A percentile compares a stretch with the other conserved stretches of the same genome.
These are phyloP conservation scores for Cyprinodon brontotheroides DNA, from an alignment of 2,113 vertebrate genomes.

Conservation along the genomic window DNA sequence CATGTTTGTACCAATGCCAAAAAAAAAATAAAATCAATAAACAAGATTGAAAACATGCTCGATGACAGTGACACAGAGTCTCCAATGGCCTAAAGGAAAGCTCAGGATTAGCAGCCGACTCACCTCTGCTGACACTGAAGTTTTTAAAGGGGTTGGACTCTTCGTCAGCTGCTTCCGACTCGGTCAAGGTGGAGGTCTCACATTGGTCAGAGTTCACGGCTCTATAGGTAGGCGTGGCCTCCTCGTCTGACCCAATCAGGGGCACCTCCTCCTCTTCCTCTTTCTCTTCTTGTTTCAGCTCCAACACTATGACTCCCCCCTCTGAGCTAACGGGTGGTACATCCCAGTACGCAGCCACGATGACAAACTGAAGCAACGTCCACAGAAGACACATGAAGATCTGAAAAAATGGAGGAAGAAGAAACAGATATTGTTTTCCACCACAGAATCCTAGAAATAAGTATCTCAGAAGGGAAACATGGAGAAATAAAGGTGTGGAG, in stretches of 20 bases:
- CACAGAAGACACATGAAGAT: slow-evolving; percentile 87
- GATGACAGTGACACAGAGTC: slow-evolving; percentile 49
- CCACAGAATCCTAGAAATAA: slow-evolving; percentile 12
- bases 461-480: slow-evolving; percentile 14
- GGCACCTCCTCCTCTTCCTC: slow-evolving; percentile 64
- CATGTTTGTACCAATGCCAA: slow-evolving; percentile 5
- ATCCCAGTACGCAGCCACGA: slow-evolving; percentile 80
- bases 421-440: neutral
- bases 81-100: slow-evolving; percentile 11
- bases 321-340: slow-evolving; percentile 59
- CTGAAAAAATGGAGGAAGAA: slow-evolving; percentile 52
- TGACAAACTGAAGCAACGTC: slow-evolving; percentile 79
- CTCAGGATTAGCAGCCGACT: slow-evolving; percentile 37
- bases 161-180: slow-evolving; percentile 4
- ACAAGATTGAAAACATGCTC: slow-evolving; percentile 50
- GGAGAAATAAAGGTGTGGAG: slow-evolving; percentile 10
- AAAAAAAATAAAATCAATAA: slow-evolving; percentile 45
- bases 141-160: slow-evolving; percentile 64
- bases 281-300: slow-evolving; percentile 59
- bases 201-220: slow-evolving; percentile 47
- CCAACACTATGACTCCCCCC: slow-evolving; percentile 37
- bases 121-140: slow-evolving; percentile 76
- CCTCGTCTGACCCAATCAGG: slow-evolving; percentile 59
- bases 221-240: slow-evolving; percentile 51
- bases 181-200: slow-evolving; percentile 26